Conservation (phyloP, 2,888 invertebrate genomes). For the Melanostoma mellinum region DNA sequence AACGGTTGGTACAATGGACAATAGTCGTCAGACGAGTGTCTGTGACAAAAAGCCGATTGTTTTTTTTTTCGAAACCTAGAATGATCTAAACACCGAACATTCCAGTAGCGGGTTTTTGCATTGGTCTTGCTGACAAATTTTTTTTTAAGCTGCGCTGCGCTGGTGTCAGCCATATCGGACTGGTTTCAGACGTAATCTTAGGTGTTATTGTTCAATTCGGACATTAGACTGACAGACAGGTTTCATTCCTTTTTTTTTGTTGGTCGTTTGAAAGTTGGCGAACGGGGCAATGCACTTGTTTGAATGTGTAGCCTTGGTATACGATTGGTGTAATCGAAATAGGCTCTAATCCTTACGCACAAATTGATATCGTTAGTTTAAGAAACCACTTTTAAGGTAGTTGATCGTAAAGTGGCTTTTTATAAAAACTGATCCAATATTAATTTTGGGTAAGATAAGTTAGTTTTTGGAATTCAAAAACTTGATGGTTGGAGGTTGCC, state of each 20-base stretch:
- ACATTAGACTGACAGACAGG: conserved; percentile 41
- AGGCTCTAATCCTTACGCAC: no score
- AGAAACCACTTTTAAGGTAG: no score
- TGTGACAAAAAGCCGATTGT: conserved; percentile 10
- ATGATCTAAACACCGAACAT: conserved; percentile 29
- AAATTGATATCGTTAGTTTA: no score
- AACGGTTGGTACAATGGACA: conserved; percentile 17
- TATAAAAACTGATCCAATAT: no score
- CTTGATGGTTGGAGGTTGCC: no score
- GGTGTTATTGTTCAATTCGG: conserved; percentile 62
- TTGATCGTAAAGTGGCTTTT: no score
- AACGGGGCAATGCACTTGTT: conserved; percentile 64
- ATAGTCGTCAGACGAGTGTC: conserved; percentile 15
- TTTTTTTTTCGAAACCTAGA: conserved; percentile 15
- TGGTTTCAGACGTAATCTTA: conserved; percentile 46
- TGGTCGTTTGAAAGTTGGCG: conserved; percentile 43
- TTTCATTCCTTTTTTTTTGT: conserved; percentile 18
- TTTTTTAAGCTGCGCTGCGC: conserved; percentile 6
- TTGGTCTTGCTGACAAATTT: conserved; percentile 51
- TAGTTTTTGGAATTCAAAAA: no score
- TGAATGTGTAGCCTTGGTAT: conserved; percentile 58
- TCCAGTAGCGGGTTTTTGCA: conserved; percentile 25
- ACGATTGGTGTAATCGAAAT: no score
- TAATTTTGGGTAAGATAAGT: no score
- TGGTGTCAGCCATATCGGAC: conserved; percentile 19